Evolutionary conservation across 2,888 invertebrate species (phyloP), one percentile per base, ranked within the genome.

Genomic region (Ectemnius continuus): DNA sequence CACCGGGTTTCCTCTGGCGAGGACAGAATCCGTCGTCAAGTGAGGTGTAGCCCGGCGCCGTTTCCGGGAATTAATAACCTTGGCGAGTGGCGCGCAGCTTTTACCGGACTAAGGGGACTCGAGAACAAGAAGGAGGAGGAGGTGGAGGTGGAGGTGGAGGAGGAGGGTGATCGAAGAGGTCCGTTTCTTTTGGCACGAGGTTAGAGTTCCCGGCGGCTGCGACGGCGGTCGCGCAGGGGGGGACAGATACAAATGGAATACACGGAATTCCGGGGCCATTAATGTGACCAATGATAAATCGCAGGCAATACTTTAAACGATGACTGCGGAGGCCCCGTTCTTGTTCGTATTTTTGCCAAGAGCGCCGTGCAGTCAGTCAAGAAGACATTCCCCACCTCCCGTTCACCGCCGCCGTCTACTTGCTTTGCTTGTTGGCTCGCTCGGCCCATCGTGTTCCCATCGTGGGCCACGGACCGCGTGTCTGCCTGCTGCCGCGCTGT

Each of bases 161-260:
- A 58, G 67, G 65, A 62, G 63, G 76, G 72, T 82, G 86, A 83
- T 86, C 83, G 85, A 85, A 76, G 75, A 79, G 77, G 75, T 81
- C 75, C 80, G 82, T 79, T 85, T 78, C 82, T 81, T 86, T 85
- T 79, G 81, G 78, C 80, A 75, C 76, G 71, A 79, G 84, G 83
- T 85, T 84, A 83, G 84, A 78, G 82, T 76, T 79, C 75, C 78
- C 59, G 75, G 79, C 69, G 76, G 72, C 76, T 71, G 75, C 28
- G 5, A 56, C 59, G 75, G 79, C 69, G 76, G 72, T 76, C 73
- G 75, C 28, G 46, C 62, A 23, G 66, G 47, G 76, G 74, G 83
- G 85, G 87, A 88, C 88, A 86, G 87, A 85, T 88, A 88, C 88
- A 88, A 88, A 88, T 88, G 87, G 86, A 88, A 87, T 87, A 88